Base-by-base conservation (phyloP, 1,140 invertebrate species). In the Diachasma alloeum region DNA sequence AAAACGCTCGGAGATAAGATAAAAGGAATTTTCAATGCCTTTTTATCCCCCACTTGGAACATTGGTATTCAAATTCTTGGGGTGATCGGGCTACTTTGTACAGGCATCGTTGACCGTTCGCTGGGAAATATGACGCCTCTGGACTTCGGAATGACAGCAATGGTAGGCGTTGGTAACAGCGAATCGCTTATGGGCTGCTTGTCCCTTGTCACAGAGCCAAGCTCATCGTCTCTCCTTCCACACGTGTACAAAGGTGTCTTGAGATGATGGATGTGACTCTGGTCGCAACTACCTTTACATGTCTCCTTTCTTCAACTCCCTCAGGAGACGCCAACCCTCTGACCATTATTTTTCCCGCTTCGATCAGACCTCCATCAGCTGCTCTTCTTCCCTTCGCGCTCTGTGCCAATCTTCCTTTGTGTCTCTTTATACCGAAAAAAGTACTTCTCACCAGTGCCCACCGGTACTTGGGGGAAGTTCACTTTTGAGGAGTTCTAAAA, bases 141-240 rank as follows among this genome's bases (percentile, higher is more conserved):
- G 46, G 67, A 11, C 42, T 44, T 68, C 15, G 59, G 39, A 17
- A 31, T 42, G 59, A 37, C 53, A 44, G 53, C n/a, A 42, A 66
- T 66, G 36, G 70, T 72, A 72, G 70, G 70, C 70, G 70, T 72
- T 56, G 46, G 26, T 72, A 80, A 76, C 72, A 68, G 79, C 74
- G 67, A 74, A 80, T 74, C 79, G 79, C 75, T 80, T 78, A 80
- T 80, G 74, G 72, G 66, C 53, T 76, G 74, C 77, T 76, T 80
- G 79, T 80, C 74, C 76, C 66, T 71, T 80, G 79, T 78, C 79
- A 80, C 74, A 78, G 36, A 17, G 26, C 11, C 66, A 17, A 63
- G 31, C 53, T 66, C 56, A 72, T 59, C 36, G 53, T 74, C 24
- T n/a, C 42, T 75, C 31, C 17, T 48, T 17, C 2, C 72, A 59